These are phyloP conservation scores for Ictalurus furcatus DNA, from an alignment of 2,113 vertebrate genomes.

Conservation along the genomic window DNA sequence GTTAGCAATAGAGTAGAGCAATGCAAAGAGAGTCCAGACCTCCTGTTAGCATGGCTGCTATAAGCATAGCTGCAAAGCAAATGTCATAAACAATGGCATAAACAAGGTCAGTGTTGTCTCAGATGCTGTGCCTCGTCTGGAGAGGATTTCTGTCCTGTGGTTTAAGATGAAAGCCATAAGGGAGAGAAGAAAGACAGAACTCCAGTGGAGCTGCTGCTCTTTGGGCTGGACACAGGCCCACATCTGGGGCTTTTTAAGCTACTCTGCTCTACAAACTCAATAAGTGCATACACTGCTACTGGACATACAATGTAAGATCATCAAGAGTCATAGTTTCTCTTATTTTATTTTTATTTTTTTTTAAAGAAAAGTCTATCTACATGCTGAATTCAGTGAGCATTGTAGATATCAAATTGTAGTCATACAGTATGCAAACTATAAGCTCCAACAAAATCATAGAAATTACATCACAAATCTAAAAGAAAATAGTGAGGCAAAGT, in stretches of 20 bases:
- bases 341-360: neutral
- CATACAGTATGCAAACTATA: neutral
- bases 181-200: conserved; percentile 36
- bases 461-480: neutral
- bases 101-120: conserved; percentile 26
- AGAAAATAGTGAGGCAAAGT: conserved; percentile 4
- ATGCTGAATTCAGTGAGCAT: neutral
- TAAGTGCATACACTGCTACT: conserved; percentile 33
- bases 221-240: conserved; percentile 31
- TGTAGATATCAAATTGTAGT: neutral
- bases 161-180: conserved; percentile 49
- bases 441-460: neutral
- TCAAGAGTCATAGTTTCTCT: neutral
- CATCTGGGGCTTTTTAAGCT: conserved; percentile 55
- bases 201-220: conserved; percentile 36
- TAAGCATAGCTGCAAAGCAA: neutral
- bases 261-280: conserved; percentile 42
- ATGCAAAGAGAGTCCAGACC: neutral
- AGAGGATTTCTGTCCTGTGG: conserved; percentile 50
- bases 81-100: conserved; percentile 20
- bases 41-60: conserved; percentile 26
- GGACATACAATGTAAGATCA: conserved; percentile 38
- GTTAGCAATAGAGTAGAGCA: conserved; percentile 19
- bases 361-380: neutral
- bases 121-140: conserved; percentile 40